Conservation (phyloP, 2,888 invertebrate species). For the Exocentrus adspersus region DNA sequence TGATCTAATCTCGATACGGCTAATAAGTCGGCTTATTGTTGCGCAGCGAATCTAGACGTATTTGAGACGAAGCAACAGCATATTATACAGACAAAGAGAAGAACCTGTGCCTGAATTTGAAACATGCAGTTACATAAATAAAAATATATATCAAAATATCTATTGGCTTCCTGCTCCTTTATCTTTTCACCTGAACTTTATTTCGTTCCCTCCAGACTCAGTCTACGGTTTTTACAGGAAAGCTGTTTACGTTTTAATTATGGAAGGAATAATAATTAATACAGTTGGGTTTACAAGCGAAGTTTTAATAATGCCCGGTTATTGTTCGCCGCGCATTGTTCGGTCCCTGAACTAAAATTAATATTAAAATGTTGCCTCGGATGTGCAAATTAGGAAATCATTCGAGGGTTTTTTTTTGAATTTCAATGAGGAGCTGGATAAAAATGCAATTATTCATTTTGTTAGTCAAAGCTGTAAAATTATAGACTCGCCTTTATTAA, state of each 20-base stretch:
- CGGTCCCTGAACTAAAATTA: neutral
- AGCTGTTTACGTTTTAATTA: slow-evolving; percentile 8
- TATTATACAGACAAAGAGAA: too few relatives aligned
- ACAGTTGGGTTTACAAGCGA: neutral
- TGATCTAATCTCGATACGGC: slow-evolving; percentile 9
- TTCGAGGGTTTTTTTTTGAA: neutral
- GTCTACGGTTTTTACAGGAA: neutral
- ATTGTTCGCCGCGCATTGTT: neutral
- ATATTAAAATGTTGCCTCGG: neutral
- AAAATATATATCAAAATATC: too few relatives aligned
- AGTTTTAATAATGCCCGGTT: neutral
- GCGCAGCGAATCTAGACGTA: neutral
- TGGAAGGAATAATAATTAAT: neutral
- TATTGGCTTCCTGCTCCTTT: too few relatives aligned
- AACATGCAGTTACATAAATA: too few relatives aligned
- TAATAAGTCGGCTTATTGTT: slow-evolving; percentile 6
- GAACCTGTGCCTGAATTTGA: too few relatives aligned
- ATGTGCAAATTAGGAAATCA: neutral
- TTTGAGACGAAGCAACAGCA: neutral
- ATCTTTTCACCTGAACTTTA: too few relatives aligned
- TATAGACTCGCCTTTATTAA: too few relatives aligned
- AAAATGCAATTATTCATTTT: too few relatives aligned
- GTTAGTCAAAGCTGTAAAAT: too few relatives aligned
- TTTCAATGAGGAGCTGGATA: neutral
- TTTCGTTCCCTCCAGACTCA: too few relatives aligned